These are phyloP conservation scores for Cecidostiba fungosa DNA, from an alignment of 2,888 invertebrate genomes.

Conservation along the genomic window DNA sequence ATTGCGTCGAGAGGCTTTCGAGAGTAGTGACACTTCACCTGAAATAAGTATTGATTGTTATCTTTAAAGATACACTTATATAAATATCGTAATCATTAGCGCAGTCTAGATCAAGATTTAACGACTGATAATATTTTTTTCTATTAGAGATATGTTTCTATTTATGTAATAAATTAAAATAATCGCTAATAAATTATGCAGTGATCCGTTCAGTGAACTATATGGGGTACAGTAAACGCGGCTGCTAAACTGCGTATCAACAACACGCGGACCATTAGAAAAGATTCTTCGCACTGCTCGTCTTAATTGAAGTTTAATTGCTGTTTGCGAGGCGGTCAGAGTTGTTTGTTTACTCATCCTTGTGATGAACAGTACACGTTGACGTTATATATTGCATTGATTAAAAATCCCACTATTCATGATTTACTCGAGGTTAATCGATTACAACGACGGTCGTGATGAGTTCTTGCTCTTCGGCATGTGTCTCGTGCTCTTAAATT, in stretches of 20 bases:
- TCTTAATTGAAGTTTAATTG: conserved; percentile 3
- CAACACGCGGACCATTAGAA: not conserved
- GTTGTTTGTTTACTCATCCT: not conserved
- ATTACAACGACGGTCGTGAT: not conserved
- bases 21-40: too few species aligned
- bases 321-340: not conserved
- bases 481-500: not conserved
- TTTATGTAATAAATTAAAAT: too few species aligned
- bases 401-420: not conserved
- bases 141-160: too few species aligned
- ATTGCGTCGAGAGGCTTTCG: too few species aligned
- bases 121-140: too few species aligned
- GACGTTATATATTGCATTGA: not conserved
- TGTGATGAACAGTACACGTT: not conserved
- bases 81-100: too few species aligned
- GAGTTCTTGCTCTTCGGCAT: not conserved
- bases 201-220: not conserved
- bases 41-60: too few species aligned
- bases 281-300: not conserved
- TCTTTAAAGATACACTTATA: too few species aligned
- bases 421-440: not conserved
- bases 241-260: not conserved
- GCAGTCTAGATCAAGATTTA: too few species aligned
- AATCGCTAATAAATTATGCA: too few species aligned
- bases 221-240: not conserved